Evolutionary conservation across 2,797 vertebrate genomes (phyloP).

Genomic region (Esox lucius): DNA sequence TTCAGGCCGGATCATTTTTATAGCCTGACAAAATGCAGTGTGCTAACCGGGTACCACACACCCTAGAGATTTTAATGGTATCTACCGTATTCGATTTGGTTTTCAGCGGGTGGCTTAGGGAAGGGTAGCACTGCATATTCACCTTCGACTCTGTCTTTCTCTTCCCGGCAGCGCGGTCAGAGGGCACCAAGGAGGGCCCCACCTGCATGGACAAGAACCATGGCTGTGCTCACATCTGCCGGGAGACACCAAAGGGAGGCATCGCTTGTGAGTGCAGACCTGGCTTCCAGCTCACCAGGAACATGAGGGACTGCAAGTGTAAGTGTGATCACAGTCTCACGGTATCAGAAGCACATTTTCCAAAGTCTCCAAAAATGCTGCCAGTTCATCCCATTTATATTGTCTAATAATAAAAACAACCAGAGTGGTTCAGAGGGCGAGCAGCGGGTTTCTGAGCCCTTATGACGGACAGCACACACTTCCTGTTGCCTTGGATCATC

Average conservation of each 20-base stretch:
- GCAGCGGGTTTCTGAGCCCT: slow-evolving; percentile 54
- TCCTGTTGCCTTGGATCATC: slow-evolving; percentile 73
- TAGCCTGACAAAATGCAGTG: slow-evolving; percentile 56
- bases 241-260: slow-evolving; percentile 92
- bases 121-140: not conserved
- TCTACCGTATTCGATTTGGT: too few relatives aligned
- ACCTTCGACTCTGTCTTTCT: not conserved
- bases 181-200: slow-evolving; percentile 83
- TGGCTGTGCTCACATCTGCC: slow-evolving; percentile 96
- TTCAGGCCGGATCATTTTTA: slow-evolving; percentile 58
- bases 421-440: slow-evolving; percentile 34
- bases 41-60: slow-evolving; percentile 55
- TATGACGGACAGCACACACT: slow-evolving; percentile 70
- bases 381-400: slow-evolving; percentile 38
- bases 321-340: slow-evolving; percentile 59
- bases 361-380: not conserved
- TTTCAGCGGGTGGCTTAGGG: not conserved
- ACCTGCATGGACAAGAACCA: slow-evolving; percentile 99
- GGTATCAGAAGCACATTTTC: not conserved
- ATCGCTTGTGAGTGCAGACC: slow-evolving; percentile 97
- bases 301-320: slow-evolving; percentile 96
- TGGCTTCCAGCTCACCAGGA: slow-evolving; percentile 95
- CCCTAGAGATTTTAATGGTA: slow-evolving; percentile 35
- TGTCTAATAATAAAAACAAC: slow-evolving; percentile 31
- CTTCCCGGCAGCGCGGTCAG: slow-evolving; percentile 54